Evolutionary conservation across 1,140 invertebrate genomes (phyloP).

Genomic region (Halesus radiatus): DNA sequence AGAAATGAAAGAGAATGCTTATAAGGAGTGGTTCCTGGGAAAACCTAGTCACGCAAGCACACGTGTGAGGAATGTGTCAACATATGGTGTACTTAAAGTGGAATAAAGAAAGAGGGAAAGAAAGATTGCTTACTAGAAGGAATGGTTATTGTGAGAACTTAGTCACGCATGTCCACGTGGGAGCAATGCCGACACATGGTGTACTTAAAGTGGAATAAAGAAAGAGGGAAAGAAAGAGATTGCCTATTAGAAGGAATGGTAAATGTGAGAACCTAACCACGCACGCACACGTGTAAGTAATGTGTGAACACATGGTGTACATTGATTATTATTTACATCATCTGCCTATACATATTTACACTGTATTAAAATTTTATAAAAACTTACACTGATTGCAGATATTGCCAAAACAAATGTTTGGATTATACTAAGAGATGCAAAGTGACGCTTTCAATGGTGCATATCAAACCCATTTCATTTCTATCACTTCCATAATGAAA

Average conservation of each 20-base stretch:
- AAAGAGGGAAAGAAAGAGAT: too few relatives aligned
- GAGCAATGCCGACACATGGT: too few relatives aligned
- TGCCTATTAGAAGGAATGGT: background rate
- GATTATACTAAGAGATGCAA: conserved; percentile 28
- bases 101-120: too few relatives aligned
- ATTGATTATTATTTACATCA: conserved; percentile 50
- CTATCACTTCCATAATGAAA: conserved; percentile 34
- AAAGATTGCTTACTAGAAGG: too few relatives aligned
- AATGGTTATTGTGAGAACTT: too few relatives aligned
- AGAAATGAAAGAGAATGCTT: background rate
- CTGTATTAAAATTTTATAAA: conserved; percentile 47
- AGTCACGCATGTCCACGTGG: too few relatives aligned
- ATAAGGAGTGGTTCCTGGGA: background rate
- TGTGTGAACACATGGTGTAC: conserved; percentile 51
- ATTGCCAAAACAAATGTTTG: conserved; percentile 40
- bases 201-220: too few relatives aligned
- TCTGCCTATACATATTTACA: conserved; percentile 57
- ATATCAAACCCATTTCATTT: conserved; percentile 28
- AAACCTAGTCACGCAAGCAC: background rate
- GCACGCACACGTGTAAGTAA: conserved; percentile 41
- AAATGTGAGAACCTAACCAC: conserved; percentile 5
- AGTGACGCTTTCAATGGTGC: conserved; percentile 31
- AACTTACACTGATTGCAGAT: conserved; percentile 41
- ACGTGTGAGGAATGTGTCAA: background rate
- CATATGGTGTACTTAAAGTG: background rate